Base-by-base conservation (phyloP, 2,113 vertebrate species). In the Bagarius yarrelli region DNA sequence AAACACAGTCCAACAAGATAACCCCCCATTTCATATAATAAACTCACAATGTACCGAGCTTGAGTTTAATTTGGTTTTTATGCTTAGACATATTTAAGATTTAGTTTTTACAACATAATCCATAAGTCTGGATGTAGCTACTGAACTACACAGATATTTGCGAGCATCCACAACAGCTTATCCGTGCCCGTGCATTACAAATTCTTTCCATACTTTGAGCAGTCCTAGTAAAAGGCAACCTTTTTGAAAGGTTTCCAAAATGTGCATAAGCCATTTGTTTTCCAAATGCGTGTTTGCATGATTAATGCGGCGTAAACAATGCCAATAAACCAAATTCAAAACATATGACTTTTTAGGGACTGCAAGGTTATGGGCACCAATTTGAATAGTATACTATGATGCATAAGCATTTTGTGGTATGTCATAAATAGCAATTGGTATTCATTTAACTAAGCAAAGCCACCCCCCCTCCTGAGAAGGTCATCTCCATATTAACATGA, bases 321-420 rank as follows among this genome's bases (percentile, higher is more conserved):
- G 89, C 86, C 87, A 90, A 82, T 81, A 83, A 88, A 82, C 80
- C 79, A 86, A 88, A 90, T 86, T 79, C 85, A 88, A 88, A 90
- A 88, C 85, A 86, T 88, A 90, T 89, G 86, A 85, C 87, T 87
- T 83, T 85, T 85, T 86, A 84, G 79, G 74, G 76, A 86, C 69
- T 19, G 78, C 86, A 88, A 88, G 87, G 88, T 89, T 89, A 88
- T 70, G 78, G 86, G 84, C 83, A 84, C 82, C 85, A 87, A 88
- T 89, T 89, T 88, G 85, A 88, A 88, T 88, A 87, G 87, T 85
- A 88, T 87, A 89, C 83, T 85, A 86, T 85, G 85, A 87, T 88
- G 84, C 87, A 89, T 88, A 88, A 85, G 84, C 86, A 80, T 86
- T 87, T 85, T 83, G 81, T 75, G 76, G 84, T 80, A 85, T 80